Evolutionary conservation across 2,113 vertebrate genomes (phyloP).

Genomic region (Neogale vison): DNA sequence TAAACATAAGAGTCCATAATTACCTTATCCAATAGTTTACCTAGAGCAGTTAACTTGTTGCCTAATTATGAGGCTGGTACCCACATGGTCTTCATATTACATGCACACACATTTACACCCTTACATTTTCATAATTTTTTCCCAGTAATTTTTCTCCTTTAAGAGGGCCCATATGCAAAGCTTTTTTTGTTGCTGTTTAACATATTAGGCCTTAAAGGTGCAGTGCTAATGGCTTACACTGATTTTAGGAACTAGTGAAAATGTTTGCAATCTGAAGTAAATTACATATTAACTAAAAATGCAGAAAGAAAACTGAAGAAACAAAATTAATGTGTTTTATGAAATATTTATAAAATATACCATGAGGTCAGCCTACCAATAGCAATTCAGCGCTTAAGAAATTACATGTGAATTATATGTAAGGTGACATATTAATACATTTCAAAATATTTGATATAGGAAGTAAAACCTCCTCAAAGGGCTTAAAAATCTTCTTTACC

Average conservation of each 20-base stretch:
- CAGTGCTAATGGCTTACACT: background rate
- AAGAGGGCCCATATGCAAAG: background rate
- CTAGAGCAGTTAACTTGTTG: background rate
- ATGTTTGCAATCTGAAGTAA: background rate
- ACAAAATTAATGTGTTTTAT: slow-evolving; percentile 10
- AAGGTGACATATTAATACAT: background rate
- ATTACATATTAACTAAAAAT: slow-evolving; percentile 1
- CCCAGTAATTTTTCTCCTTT: background rate
- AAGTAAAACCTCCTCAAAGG: background rate
- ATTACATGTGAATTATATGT: background rate
- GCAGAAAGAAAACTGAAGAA: background rate
- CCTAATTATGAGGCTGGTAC: background rate
- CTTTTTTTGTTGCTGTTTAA: background rate
- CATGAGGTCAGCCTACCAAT: background rate
- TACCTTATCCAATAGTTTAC: background rate
- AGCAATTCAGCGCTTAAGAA: background rate
- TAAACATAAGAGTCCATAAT: background rate
- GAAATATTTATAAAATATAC: slow-evolving; percentile 24
- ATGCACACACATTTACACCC: background rate
- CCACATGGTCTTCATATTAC: background rate
- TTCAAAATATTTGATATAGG: background rate
- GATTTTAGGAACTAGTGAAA: background rate
- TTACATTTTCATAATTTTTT: background rate
- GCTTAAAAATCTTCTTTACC: background rate
- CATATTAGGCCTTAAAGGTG: background rate